Base-by-base conservation (phyloP, 2,113 vertebrate genomes). In the Trinectes maculatus region DNA sequence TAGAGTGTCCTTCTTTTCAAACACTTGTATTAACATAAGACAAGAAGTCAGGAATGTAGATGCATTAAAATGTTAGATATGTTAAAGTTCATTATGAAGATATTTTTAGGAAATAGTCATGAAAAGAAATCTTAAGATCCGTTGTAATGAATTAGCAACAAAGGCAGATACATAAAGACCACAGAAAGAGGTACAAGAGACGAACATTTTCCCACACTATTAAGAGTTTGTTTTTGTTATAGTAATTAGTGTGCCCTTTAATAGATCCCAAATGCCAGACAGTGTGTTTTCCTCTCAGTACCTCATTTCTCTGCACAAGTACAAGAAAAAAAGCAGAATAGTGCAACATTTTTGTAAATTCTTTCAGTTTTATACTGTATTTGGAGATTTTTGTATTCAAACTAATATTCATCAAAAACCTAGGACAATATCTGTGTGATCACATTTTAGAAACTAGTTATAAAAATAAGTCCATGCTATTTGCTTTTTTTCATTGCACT, bases 361-460 rank as follows among this genome's bases (percentile, higher is more conserved):
- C 34, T 36, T 71, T 82, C 51, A 49, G 55, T 75, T 83, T 85
- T 80, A 26, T 77, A 72, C 65, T 49, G 57, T 48, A 44, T 48
- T 46, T 33, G 61, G 28, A 75, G 53, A 48, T 79, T 72, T 86
- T 83, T 89, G 51, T 81, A 85, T 71, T 46, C 0, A 57, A 52
- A 31, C 61, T 25, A 22, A 42, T 40, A 26, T 28, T 54, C 13
- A 21, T 39, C 34, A 13, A 15, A 25, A 48, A 16, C n/a, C 6
- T 55, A 37, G 10, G 64, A 44, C 40, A 46, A 59, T 24, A 33
- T 44, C 33, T 24, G 1, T 19, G 43, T 13, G 22, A 36, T 58
- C n/a, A 34, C 8, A 0, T 39, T 71, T 68, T 60, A 49, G 46
- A 58, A 74, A 42, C 46, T n/a, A 42, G 12, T 47, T 28, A 19